Evolutionary conservation across 2,888 invertebrate genomes (phyloP), one percentile per base, ranked within the genome.

Genomic region (Cephus pulcher): DNA sequence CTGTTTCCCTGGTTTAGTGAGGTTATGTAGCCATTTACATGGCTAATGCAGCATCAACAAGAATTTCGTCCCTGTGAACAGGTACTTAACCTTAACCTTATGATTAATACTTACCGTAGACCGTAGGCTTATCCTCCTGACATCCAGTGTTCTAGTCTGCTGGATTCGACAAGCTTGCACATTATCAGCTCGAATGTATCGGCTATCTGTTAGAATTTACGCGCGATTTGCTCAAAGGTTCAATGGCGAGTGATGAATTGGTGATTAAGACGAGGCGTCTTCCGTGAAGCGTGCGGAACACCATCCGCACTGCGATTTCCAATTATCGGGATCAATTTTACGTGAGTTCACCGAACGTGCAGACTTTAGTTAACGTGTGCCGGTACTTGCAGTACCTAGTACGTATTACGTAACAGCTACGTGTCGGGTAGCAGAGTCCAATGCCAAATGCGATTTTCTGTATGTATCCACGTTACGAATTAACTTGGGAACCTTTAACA

Each of bases 171-270:
- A 37, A 40, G 34, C 75, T 75, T 78, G 82, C 79, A 79, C 74
- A 77, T 78, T 75, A 80, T 74, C 69, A 71, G 37, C 75, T 75
- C 37, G 30, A 68, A 84, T 85, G 83, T 85, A 86, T 86, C 84
- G 85, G 83, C 86, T 84, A 86, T 85, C 84, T 78, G 83, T 76
- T 80, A 75, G 37, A 76, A 74, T 85, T 85, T 80, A 82, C 85
- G 83, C 81, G 81, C 86, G 86, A 86, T 82, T 84, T 84, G 82
- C 82, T 77, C 83, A 75, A 80, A 82, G 79, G 82, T 56, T 81
- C 86, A 87, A 88, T 86, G 87, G 83, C 84, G 82, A 80, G 87
- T 84, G 87, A 88, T 83, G 84, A 88, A 88, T 88, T 82, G 87
- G 77, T 84, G 86, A 88, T 88, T 85, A 85, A 88, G 87, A 86